These are phyloP conservation scores for Orthonyx spaldingii DNA, from an alignment of 2,113 vertebrate species.

Conservation along the genomic window DNA sequence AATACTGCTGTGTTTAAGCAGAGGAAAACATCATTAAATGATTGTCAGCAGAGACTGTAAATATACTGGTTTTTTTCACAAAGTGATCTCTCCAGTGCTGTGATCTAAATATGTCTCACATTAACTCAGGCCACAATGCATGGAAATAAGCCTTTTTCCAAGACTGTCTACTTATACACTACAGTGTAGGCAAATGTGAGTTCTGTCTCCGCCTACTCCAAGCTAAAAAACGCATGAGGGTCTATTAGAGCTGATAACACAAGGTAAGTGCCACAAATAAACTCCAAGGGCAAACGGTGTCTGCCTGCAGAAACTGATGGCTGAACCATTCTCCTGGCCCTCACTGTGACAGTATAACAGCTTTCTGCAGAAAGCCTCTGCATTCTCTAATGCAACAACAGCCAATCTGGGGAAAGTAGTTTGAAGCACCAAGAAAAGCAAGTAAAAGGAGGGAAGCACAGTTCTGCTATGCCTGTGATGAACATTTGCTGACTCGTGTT, in stretches of 20 bases:
- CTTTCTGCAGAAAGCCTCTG: not conserved
- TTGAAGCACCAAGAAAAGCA: not conserved
- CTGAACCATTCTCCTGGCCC: not conserved
- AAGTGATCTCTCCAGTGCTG: not conserved
- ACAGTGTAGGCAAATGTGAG: fast-evolving
- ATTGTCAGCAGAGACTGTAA: not conserved
- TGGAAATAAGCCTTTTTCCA: conserved; percentile 34
- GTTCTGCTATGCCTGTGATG: not conserved
- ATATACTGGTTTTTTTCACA: not conserved
- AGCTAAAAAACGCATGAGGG: not conserved
- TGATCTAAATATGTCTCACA: not conserved
- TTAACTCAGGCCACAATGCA: not conserved
- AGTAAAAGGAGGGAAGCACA: not conserved
- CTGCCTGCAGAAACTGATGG: not conserved
- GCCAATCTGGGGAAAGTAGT: not conserved
- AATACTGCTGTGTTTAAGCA: not conserved
- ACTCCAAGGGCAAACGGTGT: not conserved
- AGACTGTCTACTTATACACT: not conserved
- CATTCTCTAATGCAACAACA: not conserved
- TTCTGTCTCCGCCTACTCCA: not conserved
- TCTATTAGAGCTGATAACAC: not conserved
- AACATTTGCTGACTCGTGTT: not conserved
- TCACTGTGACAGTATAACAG: fast-evolving
- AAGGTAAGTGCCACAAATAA: not conserved
- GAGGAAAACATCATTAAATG: not conserved